phyloP scores from a whole-genome alignment of 2,113 vertebrate genomes.

The Pangasianodon hypophthalmus region DNA sequence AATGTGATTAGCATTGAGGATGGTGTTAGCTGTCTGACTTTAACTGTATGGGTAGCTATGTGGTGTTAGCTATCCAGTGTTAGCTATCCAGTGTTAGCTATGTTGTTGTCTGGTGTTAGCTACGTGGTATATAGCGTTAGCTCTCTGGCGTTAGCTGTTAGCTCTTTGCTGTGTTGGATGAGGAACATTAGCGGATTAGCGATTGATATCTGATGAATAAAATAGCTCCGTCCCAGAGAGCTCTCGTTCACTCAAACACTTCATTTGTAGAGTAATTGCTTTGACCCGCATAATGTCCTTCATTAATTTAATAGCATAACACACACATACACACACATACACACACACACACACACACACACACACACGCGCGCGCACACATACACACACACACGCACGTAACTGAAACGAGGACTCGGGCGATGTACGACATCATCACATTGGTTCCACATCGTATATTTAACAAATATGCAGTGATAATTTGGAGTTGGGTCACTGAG shows the following conservation, averaged over 20 bases:
- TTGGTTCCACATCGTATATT: background rate
- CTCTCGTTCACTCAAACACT: background rate
- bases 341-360: too few species aligned
- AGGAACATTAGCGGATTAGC: too few species aligned
- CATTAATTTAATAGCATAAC: slow-evolving; percentile 1
- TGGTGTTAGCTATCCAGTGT: too few species aligned
- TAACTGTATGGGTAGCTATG: background rate
- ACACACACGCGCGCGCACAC: too few species aligned
- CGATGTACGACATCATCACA: background rate
- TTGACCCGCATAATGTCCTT: slow-evolving; percentile 13
- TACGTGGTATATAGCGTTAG: too few species aligned
- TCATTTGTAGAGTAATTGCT: slow-evolving; percentile 24
- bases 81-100: background rate
- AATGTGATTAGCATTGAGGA: background rate
- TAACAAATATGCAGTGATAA: too few species aligned
- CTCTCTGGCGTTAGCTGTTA: too few species aligned
- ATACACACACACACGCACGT: background rate
- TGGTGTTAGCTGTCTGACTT: background rate
- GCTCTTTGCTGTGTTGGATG: too few species aligned
- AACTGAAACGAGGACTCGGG: background rate
- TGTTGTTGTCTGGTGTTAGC: background rate
- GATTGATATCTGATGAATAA: background rate
- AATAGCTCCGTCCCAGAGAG: background rate
- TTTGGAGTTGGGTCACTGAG: background rate
- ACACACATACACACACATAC: background rate